Conservation (phyloP, 2,888 invertebrate species). For the Apamea anceps region DNA sequence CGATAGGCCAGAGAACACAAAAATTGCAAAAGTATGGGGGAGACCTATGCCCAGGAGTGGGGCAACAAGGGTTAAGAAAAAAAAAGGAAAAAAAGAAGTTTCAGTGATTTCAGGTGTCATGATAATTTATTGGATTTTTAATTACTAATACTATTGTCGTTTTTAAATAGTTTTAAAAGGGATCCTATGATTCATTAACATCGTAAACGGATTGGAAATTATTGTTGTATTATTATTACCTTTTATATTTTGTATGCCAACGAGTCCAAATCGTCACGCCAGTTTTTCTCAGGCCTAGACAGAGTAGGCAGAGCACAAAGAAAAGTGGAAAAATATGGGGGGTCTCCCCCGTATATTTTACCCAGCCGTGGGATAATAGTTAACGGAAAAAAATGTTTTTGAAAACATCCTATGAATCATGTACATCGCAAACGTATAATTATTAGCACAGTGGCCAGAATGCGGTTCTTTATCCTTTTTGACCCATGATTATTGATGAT, state of each 20-base stretch:
- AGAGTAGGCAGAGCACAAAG: too few relatives aligned
- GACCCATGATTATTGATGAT: neutral
- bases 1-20: neutral
- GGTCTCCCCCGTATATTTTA: too few relatives aligned
- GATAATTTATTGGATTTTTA: neutral
- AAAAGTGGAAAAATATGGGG: too few relatives aligned
- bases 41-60: neutral
- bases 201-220: neutral
- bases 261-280: neutral
- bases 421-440: neutral
- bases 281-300: too few relatives aligned
- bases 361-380: too few relatives aligned
- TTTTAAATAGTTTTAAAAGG: neutral
- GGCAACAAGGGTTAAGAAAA: neutral
- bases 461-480: neutral
- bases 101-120: neutral
- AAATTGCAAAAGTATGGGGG: neutral
- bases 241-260: too few relatives aligned
- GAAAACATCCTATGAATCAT: too few relatives aligned
- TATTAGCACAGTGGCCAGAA: neutral
- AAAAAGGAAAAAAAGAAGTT: too few relatives aligned
- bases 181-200: neutral
- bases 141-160: neutral
- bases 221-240: too few relatives aligned
- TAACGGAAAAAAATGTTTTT: too few relatives aligned